Percentiles rank a stretch among this genome's conserved stretches.
phyloP scores from a whole-genome alignment of 2,797 vertebrate genomes.

The Lycodopsis pacificus region DNA sequence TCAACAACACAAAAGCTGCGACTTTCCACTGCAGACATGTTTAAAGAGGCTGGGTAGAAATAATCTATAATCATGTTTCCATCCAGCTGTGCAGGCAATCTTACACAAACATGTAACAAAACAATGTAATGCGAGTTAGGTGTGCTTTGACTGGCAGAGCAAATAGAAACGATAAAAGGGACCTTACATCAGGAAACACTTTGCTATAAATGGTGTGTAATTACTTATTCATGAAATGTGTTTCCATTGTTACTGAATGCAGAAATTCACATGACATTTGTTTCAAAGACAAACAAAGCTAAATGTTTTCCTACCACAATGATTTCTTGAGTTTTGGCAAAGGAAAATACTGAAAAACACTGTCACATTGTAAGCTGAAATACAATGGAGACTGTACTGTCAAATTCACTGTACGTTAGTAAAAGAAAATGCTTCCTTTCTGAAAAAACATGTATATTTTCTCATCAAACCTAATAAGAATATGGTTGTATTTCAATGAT shows the following conservation, averaged over 20 bases:
- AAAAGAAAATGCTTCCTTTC: not conserved
- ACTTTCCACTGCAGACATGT: slow-evolving; percentile 19
- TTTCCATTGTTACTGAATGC: slow-evolving; percentile 58
- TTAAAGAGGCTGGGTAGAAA: slow-evolving; percentile 33
- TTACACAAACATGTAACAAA: slow-evolving; percentile 55
- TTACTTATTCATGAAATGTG: slow-evolving; percentile 60
- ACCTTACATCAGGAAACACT: slow-evolving; percentile 61
- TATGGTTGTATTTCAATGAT: not conserved
- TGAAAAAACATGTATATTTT: not conserved
- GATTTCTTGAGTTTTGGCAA: slow-evolving; percentile 43
- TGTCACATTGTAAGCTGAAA: slow-evolving; percentile 1
- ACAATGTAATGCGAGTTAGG: slow-evolving; percentile 52
- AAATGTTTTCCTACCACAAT: slow-evolving; percentile 46
- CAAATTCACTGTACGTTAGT: not conserved
- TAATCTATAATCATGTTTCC: slow-evolving; percentile 48
- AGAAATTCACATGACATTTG: slow-evolving; percentile 41
- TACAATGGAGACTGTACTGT: slow-evolving; percentile 8
- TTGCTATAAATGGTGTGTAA: slow-evolving; percentile 48
- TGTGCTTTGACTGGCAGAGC: slow-evolving; percentile 56
- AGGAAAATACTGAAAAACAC: slow-evolving; percentile 24
- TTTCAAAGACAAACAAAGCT: slow-evolving; percentile 51
- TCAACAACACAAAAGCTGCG: slow-evolving; percentile 33
- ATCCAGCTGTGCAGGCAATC: slow-evolving; percentile 41
- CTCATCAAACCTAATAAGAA: slow-evolving; percentile 5
- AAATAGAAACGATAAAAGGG: slow-evolving; percentile 26